Evolutionary conservation across 1,140 invertebrate species (phyloP).

Genomic region (Pomphorhynchus laevis): DNA sequence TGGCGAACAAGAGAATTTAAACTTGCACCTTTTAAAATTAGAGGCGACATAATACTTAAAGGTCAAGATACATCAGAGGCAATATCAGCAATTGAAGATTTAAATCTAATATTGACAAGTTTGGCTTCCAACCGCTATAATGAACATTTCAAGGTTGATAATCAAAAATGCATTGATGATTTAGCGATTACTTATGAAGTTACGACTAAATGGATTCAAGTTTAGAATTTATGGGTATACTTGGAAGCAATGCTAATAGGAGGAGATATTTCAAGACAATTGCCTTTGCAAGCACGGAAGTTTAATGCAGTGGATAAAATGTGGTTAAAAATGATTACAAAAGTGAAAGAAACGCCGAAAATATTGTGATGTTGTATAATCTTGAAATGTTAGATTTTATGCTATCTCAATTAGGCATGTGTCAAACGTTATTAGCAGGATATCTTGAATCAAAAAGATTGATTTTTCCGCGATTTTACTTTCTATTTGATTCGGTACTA

Average conservation of each 20-base stretch:
- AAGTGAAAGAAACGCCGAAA: slow-evolving; percentile 59
- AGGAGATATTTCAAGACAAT: slow-evolving; percentile 76
- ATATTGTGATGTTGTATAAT: slow-evolving; percentile 67
- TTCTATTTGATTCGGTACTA: slow-evolving; percentile 72
- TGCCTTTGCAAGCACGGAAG: slow-evolving; percentile 29
- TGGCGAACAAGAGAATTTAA: slow-evolving; percentile 67
- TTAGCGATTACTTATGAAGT: slow-evolving; percentile 79
- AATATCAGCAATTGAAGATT: slow-evolving; percentile 65
- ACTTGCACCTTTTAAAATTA: slow-evolving; percentile 66
- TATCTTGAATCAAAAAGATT: slow-evolving; percentile 75
- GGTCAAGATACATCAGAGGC: slow-evolving; percentile 68
- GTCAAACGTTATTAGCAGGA: slow-evolving; percentile 72
- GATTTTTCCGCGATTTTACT: slow-evolving; percentile 81
- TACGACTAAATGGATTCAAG: slow-evolving; percentile 60
- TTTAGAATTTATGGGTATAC: slow-evolving; percentile 61
- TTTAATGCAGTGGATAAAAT: slow-evolving; percentile 87
- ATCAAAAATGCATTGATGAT: slow-evolving; percentile 71
- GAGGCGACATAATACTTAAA: slow-evolving; percentile 52
- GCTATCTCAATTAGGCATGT: slow-evolving; percentile 68
- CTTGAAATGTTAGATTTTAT: slow-evolving; percentile 58
- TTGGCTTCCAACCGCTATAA: slow-evolving; percentile 75
- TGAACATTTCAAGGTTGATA: slow-evolving; percentile 74
- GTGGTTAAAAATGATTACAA: slow-evolving; percentile 85
- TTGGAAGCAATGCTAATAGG: slow-evolving; percentile 82
- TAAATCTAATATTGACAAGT: slow-evolving; percentile 63